phyloP scores from a whole-genome alignment of 2,888 invertebrate species.

The Eupithecia abbreviata region DNA sequence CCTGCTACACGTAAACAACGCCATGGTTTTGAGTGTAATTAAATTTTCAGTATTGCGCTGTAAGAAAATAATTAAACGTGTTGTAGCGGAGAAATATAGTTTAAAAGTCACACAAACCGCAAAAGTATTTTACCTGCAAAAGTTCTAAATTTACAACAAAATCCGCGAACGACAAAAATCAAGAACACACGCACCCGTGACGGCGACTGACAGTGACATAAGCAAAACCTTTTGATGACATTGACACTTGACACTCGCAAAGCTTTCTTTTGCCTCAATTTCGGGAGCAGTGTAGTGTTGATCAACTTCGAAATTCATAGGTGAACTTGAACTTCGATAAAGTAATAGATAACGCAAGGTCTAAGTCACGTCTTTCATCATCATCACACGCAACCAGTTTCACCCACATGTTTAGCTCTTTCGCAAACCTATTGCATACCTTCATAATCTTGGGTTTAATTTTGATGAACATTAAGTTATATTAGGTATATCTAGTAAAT shows the following conservation, averaged over 20 bases:
- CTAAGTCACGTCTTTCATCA: not conserved
- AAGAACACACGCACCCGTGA: not conserved
- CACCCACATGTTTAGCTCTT: not conserved
- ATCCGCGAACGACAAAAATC: not conserved
- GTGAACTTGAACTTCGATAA: not conserved
- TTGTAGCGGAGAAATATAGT: not conserved
- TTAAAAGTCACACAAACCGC: not conserved
- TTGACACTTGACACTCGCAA: not conserved
- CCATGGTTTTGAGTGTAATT: conserved; percentile 55
- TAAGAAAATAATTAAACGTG: not conserved
- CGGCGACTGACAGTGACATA: not conserved
- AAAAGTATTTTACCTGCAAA: not conserved
- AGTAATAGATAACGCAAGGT: not conserved
- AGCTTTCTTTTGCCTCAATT: not conserved
- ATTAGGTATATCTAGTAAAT: not conserved
- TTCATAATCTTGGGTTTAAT: too few relatives aligned
- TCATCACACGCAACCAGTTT: not conserved
- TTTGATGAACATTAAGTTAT: not conserved
- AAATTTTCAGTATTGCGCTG: not conserved
- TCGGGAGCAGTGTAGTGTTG: not conserved
- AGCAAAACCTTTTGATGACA: not conserved
- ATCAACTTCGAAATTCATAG: not conserved
- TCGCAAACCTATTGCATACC: not conserved
- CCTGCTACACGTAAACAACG: conserved; percentile 72
- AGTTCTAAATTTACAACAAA: not conserved